Conservation (phyloP, 2,888 invertebrate species). For the Acleris sparsana region DNA sequence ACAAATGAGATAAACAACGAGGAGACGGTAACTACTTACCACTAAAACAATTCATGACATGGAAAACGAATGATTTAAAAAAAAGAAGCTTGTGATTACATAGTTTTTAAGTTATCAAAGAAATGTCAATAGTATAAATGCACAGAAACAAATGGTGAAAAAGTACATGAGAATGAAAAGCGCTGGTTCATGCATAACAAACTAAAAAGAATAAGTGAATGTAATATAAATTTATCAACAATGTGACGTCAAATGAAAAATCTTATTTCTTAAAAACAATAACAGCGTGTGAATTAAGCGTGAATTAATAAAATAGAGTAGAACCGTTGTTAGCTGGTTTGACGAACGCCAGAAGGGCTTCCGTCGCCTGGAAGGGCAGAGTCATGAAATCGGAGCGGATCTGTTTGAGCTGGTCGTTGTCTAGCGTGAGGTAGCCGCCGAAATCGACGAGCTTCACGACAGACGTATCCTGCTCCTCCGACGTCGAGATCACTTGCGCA, state of each 20-base stretch:
- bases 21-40: slow-evolving; percentile 14
- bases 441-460: slow-evolving; percentile 96
- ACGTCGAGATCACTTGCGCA: slow-evolving; percentile 89
- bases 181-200: neutral
- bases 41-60: neutral
- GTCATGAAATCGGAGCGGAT: slow-evolving; percentile 96
- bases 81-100: neutral
- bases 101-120: neutral
- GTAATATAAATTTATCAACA: slow-evolving; percentile 5
- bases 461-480: slow-evolving; percentile 87
- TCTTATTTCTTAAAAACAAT: neutral
- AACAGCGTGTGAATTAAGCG: slow-evolving; percentile 7
- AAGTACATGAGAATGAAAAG: neutral
- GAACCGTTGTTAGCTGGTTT: slow-evolving; percentile 89
- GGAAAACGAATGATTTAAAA: slow-evolving; percentile 3
- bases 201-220: neutral
- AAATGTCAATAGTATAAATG: neutral
- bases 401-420: slow-evolving; percentile 91
- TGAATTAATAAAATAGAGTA: slow-evolving; percentile 39
- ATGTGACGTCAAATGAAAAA: neutral
- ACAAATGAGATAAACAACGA: neutral
- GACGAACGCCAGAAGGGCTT: slow-evolving; percentile 96
- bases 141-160: neutral
- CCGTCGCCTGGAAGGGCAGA: slow-evolving; percentile 98
- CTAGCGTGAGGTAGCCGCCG: slow-evolving; percentile 94